Evolutionary conservation across 2,888 invertebrate genomes (phyloP).

Genomic region (Tribolium freemani): DNA sequence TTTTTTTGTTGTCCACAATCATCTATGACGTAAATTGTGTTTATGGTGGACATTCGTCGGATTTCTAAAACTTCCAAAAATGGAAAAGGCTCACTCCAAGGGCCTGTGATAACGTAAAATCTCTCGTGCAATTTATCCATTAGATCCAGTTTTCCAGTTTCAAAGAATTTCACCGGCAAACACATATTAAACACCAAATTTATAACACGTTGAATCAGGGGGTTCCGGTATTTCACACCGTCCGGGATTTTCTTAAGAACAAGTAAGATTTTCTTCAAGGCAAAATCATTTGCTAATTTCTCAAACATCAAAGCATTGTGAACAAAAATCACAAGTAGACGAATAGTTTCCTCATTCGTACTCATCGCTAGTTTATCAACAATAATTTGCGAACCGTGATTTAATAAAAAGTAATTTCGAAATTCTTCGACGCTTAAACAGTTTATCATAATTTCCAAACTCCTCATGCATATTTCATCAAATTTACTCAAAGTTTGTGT

Average conservation of each 20-base stretch:
- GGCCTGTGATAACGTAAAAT: constrained; percentile 59
- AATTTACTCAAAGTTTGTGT: constrained; percentile 42
- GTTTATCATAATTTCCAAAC: constrained; percentile 53
- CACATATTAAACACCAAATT: constrained; percentile 55
- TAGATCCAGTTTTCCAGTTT: constrained; percentile 55
- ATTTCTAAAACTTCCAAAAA: constrained; percentile 60
- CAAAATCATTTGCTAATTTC: constrained; percentile 48
- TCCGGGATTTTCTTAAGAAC: constrained; percentile 49
- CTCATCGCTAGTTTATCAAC: constrained; percentile 47
- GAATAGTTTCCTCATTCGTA: constrained; percentile 49
- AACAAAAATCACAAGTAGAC: constrained; percentile 55
- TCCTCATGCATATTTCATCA: constrained; percentile 45
- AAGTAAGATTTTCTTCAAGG: constrained; percentile 50
- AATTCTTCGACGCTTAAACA: constrained; percentile 47
- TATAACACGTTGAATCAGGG: constrained; percentile 54
- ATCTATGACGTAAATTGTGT: constrained; percentile 61
- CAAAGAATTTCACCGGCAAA: constrained; percentile 60
- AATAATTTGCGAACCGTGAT: constrained; percentile 51
- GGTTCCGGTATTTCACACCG: constrained; percentile 44
- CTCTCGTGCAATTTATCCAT: constrained; percentile 57
- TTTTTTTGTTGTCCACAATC: constrained; percentile 36
- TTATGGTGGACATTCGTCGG: constrained; percentile 52
- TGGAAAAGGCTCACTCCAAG: constrained; percentile 57
- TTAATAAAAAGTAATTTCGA: constrained; percentile 49
- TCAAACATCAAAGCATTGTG: constrained; percentile 55